Base-by-base conservation (phyloP, 2,888 invertebrate genomes). In the Proisotoma minuta region DNA sequence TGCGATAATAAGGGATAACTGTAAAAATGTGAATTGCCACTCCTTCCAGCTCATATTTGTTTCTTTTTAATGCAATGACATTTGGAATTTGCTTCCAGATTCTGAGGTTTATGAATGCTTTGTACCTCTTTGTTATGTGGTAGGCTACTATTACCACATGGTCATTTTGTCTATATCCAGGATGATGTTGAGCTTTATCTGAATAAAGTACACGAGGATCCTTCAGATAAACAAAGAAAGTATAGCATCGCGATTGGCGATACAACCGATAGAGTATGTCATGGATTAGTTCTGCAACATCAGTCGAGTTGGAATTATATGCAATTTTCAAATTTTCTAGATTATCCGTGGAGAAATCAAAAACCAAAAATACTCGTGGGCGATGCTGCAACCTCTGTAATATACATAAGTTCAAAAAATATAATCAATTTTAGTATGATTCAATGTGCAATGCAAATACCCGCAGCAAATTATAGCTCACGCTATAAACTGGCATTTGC, bases 31-130 rank as follows among this genome's bases (percentile, higher is more conserved):
- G 51, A 1, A 68, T 28, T 12, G 23, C 34, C 15, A 34, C 22
- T 1, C 28, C 22, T 3, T 18, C 20, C 4, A 20, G 10, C 3
- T 58, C 58, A 20, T 51, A 43, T 12, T 58, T 58, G 26, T 52
- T 50, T n/a, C 52, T 4, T 23, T 60, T 61, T 3, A 66, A 40
- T 1, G 47, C 63, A 26, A 66, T 40, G 12, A 66, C 56, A 24
- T 64, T 61, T 23, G 68, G 68, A 40, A 68, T 66, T 12, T 59
- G 47, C 23, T 56, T 57, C 68, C 68, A 68, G 48, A 66, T 60
- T 15, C 39, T 49, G 1, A 51, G 49, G 10, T 34, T 18, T 24
- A 56, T 60, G n/a, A 66, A 24, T 2, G 49, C 27, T 54, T 26
- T 51, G 34, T 60, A 59, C 24, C 50, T 12, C 50, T 60, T 60